Base-by-base conservation (phyloP, 2,888 invertebrate species). In the Hydrotaea diabolus region DNA sequence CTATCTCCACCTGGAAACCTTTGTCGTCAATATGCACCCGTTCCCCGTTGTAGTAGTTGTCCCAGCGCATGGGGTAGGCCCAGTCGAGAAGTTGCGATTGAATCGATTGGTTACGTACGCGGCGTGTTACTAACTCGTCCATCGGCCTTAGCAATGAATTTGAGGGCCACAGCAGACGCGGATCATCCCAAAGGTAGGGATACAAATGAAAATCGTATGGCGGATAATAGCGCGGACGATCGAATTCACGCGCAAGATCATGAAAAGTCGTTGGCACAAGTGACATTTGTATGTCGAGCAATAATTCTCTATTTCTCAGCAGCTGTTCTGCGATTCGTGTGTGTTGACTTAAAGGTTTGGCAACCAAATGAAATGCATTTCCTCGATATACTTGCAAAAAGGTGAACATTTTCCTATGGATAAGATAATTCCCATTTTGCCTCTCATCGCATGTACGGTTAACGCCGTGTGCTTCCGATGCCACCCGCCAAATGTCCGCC, bases 1-100 rank as follows among this genome's bases (percentile, higher is more conserved):
- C 96, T 82, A 96, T 92, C 86, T 94, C 94, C n/a, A 95, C 95
- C 88, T 95, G 95, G 81, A 95, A 95, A 80, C 95, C 95, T 87
- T 95, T 94, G 4, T 94, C 94, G 87, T 95, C 95, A 19, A 93
- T 88, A 46, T 87, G 88, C 2, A 91, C 90, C 2, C 91, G 87
- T 77, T 91, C 90, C 2, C 91, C 91, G 39, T 90, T 84, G 55
- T 91, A 91, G 53, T 88, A 90, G 71, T 91, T 90, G 43, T 89
- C 88, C 90, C 90, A 91, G 19, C 87, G 86, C 87, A 91, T 87
- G 17, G 91, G 91, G 86, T 90, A 87, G 1, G 88, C 72, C 91
- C 91, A 91, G 8, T 91, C 90, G 21, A 87, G 78, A 9, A 89
- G 86, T 23, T 88, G 87, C 2, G 90, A 89, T 77, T 90, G 91